Conservation (phyloP, 1,140 invertebrate genomes). For the Armadillidium nasatum region DNA sequence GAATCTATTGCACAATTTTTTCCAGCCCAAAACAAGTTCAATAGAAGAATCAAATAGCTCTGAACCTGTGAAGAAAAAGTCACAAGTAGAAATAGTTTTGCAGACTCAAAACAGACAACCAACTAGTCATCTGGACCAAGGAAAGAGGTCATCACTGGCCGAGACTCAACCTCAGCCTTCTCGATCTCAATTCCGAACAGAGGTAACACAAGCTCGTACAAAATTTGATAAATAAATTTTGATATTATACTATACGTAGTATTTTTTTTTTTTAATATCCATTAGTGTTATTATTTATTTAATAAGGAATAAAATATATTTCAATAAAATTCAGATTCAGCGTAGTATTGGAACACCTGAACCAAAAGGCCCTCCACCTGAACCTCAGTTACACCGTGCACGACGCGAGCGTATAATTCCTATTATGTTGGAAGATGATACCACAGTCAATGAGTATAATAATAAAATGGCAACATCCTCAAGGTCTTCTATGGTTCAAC, state of each 20-base stretch:
- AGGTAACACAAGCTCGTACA: conserved; percentile 12
- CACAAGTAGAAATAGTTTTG: conserved; percentile 32
- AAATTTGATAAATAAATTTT: no score
- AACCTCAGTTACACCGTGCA: conserved; percentile 42
- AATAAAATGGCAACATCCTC: conserved; percentile 8
- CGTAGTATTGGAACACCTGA: conserved; percentile 26
- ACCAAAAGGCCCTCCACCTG: conserved; percentile 14
- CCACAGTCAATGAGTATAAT: conserved; percentile 24
- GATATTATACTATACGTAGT: not conserved
- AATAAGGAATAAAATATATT: not conserved
- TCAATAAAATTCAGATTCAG: conserved; percentile 25
- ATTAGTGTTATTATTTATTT: no score
- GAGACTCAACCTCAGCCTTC: conserved; percentile 34
- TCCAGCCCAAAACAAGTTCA: not conserved
- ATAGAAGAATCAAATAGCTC: conserved; percentile 7
- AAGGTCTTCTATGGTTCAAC: conserved; percentile 12
- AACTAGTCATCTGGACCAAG: conserved; percentile 18
- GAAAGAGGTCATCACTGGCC: conserved; percentile 33
- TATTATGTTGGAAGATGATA: conserved; percentile 54
- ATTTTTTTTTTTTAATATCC: not conserved
- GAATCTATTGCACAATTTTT: not conserved
- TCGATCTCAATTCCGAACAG: conserved; percentile 29
- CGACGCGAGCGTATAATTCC: conserved; percentile 62
- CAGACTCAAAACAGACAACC: conserved; percentile 19
- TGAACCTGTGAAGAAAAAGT: conserved; percentile 28